Conservation (phyloP, 2,113 vertebrate species). For the Rhizomys pruinosus region DNA sequence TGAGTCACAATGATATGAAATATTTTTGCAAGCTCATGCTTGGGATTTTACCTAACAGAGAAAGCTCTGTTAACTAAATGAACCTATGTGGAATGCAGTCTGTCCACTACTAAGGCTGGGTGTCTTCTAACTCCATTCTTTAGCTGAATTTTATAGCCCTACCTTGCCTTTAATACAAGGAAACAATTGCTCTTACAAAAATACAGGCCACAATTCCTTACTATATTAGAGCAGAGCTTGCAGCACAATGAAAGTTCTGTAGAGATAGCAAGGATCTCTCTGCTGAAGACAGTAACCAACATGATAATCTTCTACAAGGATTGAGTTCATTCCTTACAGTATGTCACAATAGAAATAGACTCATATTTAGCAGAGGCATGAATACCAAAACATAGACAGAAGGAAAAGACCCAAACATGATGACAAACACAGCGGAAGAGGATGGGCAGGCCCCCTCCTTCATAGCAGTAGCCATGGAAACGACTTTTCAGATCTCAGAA, state of each 20-base stretch:
- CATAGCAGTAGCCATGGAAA: background rate
- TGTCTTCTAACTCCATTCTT: background rate
- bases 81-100: background rate
- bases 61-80: background rate
- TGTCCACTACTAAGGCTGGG: background rate
- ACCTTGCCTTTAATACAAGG: background rate
- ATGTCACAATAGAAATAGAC: background rate
- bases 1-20: constrained; percentile 57
- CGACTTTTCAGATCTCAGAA: background rate
- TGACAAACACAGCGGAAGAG: background rate
- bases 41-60: background rate
- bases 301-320: background rate
- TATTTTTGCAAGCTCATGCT: background rate
- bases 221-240: background rate
- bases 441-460: background rate
- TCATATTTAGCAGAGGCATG: background rate
- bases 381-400: background rate
- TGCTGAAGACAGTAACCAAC: background rate
- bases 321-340: background rate
- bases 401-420: background rate
- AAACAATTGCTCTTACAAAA: constrained; percentile 38
- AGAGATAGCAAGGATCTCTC: background rate
- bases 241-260: background rate
- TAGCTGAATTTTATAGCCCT: background rate
- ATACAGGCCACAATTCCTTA: background rate